phyloP scores from a whole-genome alignment of 2,797 vertebrate species.

The Moxostoma hubbsi region DNA sequence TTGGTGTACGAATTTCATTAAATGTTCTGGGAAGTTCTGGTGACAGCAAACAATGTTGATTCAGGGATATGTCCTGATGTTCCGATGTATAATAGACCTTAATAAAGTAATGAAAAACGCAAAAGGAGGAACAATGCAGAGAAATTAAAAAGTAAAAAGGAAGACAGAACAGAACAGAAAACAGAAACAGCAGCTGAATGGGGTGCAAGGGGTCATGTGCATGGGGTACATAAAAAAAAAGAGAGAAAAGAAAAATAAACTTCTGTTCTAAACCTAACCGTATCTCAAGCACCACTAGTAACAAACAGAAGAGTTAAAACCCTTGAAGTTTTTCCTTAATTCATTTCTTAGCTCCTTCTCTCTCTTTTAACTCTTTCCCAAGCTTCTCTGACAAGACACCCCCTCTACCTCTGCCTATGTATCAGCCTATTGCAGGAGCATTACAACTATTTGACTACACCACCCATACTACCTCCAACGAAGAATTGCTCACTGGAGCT shows the following conservation, averaged over 20 bases:
- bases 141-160: not conserved
- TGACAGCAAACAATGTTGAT: not conserved
- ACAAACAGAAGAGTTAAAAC: conserved; percentile 5
- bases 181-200: no score
- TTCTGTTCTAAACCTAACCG: conserved; percentile 6
- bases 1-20: not conserved
- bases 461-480: conserved; percentile 65
- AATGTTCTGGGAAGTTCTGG: not conserved
- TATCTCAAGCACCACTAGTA: not conserved
- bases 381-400: not conserved
- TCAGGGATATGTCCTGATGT: not conserved
- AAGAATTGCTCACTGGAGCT: conserved; percentile 71
- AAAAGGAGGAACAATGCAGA: not conserved
- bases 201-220: not conserved
- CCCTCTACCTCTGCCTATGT: not conserved
- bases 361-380: not conserved
- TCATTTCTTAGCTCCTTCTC: not conserved
- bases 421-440: conserved; percentile 52
- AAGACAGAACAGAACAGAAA: not conserved
- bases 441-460: conserved; percentile 62
- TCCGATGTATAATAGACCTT: not conserved
- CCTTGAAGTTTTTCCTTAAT: not conserved
- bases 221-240: not conserved
- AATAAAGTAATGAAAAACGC: not conserved
- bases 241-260: conserved; percentile 14